Base-by-base conservation (phyloP, 92 coral and sea anemone genomes). In the Siderastrea siderea region DNA sequence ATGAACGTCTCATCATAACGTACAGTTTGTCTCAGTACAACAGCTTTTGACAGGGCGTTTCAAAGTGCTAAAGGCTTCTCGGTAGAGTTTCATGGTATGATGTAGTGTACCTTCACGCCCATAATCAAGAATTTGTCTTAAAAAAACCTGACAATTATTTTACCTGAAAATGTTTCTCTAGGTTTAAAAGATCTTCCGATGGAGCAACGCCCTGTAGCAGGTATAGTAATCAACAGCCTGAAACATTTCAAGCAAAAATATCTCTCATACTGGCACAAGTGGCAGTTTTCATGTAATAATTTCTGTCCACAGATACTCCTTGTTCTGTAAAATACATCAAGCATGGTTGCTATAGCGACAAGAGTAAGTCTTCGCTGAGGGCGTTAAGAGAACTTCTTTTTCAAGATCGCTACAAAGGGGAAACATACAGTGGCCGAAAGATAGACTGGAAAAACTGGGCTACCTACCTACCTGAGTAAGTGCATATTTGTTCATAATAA, bases 401-500 rank as follows among this genome's bases (percentile, higher is more conserved):
- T 17, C 88, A 84, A 69, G 89, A 85, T 69, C 84, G 89, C 17
- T 66, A 66, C 26, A 44, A 67, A 13, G 89, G 89, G 17, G 76
- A 77, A 46, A 2, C 48, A 47, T 85, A 17, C 83, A 85, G 89
- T 66, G 89, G 89, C 11, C 68, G 48, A 68, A 85, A 46, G 46
- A 58, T 85, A 47, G 48, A 67, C 69, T 85, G 89, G 89, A 53
- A 52, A 15, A 66, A 53, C 43, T 85, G 77, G 77, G 17, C 9
- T 1, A 76, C 77, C 0, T 85, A 85, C 48, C 69, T 85, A 0
- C 89, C 89, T 3, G 89, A 67, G 89, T 85, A 67, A 85, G 89
- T 84, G 19, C 6, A 11, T 1, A 8, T 14, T 7, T 38, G 47
- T 66, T 65, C 57, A 47, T 49, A 63, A 4, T 15, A 6, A 1